Conservation (phyloP, 1,140 invertebrate species). For the Zaprionus taronus region DNA sequence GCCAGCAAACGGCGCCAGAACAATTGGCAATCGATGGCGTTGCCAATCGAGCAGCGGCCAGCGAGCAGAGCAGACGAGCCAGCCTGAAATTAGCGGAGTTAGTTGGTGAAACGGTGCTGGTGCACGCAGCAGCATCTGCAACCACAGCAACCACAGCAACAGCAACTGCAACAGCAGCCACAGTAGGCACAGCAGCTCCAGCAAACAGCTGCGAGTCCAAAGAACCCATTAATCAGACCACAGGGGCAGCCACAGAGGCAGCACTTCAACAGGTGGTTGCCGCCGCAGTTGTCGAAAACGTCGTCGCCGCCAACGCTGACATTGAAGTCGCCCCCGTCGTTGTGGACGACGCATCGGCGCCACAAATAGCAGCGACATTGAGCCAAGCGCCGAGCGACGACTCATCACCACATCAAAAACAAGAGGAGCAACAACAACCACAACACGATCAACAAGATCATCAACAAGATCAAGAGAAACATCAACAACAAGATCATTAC, state of each 20-base stretch:
- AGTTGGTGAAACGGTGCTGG: constrained; percentile 69
- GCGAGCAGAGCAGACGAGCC: constrained; percentile 59
- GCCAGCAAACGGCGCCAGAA: constrained; percentile 33
- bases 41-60: constrained; percentile 61
- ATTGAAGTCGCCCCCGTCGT: constrained; percentile 59
- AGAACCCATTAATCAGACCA: constrained; percentile 70
- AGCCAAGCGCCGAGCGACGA: constrained; percentile 61
- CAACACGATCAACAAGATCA: constrained; percentile 9
- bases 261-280: constrained; percentile 66
- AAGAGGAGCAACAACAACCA: constrained; percentile 19
- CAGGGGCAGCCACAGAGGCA: constrained; percentile 30
- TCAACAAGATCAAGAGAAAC: constrained; percentile 26
- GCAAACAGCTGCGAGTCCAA: constrained; percentile 55
- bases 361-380: constrained; percentile 78
- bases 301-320: constrained; percentile 45
- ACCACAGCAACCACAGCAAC: constrained; percentile 13
- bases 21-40: constrained; percentile 53
- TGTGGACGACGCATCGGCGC: constrained; percentile 40
- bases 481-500: constrained; percentile 32
- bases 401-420: constrained; percentile 59
- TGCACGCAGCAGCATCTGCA: constrained; percentile 43
- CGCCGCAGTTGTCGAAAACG: constrained; percentile 55
- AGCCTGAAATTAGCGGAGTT: constrained; percentile 70
- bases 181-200: constrained; percentile 11
- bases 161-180: constrained; percentile 14